Base-by-base conservation (phyloP, 2,797 vertebrate genomes). In the Peromyscus attwateri region DNA sequence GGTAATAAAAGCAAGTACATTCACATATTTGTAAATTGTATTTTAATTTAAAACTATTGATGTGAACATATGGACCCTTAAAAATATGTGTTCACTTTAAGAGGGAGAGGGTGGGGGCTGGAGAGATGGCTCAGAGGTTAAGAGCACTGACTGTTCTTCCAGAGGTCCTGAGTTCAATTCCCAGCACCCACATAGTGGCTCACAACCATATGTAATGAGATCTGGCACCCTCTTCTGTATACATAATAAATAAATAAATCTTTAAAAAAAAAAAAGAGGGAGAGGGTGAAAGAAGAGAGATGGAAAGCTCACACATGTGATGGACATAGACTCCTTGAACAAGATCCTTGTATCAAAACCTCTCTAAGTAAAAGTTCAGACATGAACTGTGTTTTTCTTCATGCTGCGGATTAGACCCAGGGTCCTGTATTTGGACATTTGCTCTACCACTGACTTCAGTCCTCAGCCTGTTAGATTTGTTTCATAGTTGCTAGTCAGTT, bases 41-140 rank as follows among this genome's bases (percentile, higher is more conserved):
- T 91, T 96, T 95, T 79, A 92, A 91, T 37, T 91, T 95, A 90
- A 96, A 84, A 84, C 60, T 73, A 93, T 80, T 95, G 37, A 49
- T 91, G 0, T 89, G 62, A 49, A n/a, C 21, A 11, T 92, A 64
- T 89, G 62, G 13, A 73, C 87, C 29, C 62, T 96, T 92, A 77
- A 62, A 95, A 49, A 73, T 79, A 46, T 16, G 4, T 93, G 49
- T 73, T 94, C 37, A 76, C 88, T 95, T 95, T 93, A 81, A 92
- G 57, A 34, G 52, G 80, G 60, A 91, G n/a, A 40, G 68, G 21
- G 87, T 87, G 29, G n/a, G n/a, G n/a, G n/a, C n/a, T n/a, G n/a
- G n/a, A n/a, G n/a, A n/a, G n/a, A n/a, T n/a, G n/a, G n/a, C n/a
- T n/a, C n/a, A n/a, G n/a, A n/a, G n/a, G n/a, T n/a, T n/a, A n/a